These are phyloP conservation scores for Abrostola triplasia DNA, from an alignment of 2,888 invertebrate genomes.

Conservation along the genomic window DNA sequence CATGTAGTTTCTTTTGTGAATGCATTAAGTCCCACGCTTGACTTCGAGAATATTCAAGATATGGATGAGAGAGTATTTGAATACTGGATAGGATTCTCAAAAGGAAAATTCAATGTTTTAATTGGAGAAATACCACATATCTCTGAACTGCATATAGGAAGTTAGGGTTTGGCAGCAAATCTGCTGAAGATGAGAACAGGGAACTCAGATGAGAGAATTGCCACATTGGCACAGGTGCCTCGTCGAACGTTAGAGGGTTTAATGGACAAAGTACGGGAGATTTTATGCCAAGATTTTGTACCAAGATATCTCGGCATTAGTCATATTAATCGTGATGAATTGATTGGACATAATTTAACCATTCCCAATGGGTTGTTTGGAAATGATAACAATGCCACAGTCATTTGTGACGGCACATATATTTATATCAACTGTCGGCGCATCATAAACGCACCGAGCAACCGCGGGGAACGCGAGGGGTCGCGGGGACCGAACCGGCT, in stretches of 20 bases:
- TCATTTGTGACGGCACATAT: constrained; percentile 3
- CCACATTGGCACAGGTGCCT: background rate
- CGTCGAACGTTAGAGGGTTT: constrained; percentile 1
- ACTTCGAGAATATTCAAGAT: background rate
- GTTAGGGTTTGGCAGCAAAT: constrained; percentile 3
- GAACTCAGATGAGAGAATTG: constrained; percentile 1
- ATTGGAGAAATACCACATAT: background rate
- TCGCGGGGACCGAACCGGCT: too few species aligned
- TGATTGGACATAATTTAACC: background rate
- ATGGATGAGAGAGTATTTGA: constrained; percentile 1
- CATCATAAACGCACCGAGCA: too few species aligned
- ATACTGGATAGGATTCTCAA: constrained; percentile 2
- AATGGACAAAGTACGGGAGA: constrained; percentile 3
- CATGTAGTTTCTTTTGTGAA: constrained; percentile 14
- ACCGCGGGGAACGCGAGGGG: too few species aligned
- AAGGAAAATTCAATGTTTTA: background rate
- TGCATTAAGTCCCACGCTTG: background rate
- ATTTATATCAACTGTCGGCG: too few species aligned
- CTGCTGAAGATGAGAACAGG: constrained; percentile 5
- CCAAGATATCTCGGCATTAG: constrained; percentile 1
- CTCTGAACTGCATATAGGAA: background rate
- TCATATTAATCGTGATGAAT: background rate
- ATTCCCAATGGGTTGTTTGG: constrained; percentile 8
- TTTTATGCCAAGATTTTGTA: constrained; percentile 1
- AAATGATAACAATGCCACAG: background rate